Percentiles rank a stretch among this genome's conserved stretches.
These are phyloP conservation scores for Caenorhabditis japonica DNA, from an alignment of 2,888 invertebrate species.

Conservation along the genomic window DNA sequence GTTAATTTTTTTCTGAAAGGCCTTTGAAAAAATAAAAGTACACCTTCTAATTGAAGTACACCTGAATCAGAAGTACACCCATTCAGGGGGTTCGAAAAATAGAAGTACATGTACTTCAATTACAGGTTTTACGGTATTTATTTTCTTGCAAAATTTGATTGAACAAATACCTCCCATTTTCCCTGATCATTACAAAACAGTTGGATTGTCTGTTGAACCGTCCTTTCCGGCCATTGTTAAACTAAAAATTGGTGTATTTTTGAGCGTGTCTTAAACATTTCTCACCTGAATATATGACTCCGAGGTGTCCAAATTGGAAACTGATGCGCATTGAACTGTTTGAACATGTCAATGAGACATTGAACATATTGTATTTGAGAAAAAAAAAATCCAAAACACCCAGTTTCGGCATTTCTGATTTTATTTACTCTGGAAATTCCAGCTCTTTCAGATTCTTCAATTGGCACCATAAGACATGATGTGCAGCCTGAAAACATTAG, in stretches of 20 bases:
- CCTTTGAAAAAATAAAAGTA: too few species aligned
- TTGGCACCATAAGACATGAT: slow-evolving; percentile 34
- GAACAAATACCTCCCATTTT: slow-evolving; percentile 49
- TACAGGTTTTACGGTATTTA: too few species aligned
- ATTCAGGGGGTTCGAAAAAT: too few species aligned
- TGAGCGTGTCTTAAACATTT: too few species aligned
- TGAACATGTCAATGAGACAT: too few species aligned
- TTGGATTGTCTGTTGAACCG: slow-evolving; percentile 45
- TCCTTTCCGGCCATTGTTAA: slow-evolving; percentile 46
- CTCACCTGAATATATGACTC: slow-evolving; percentile 29
- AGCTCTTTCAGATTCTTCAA: slow-evolving; percentile 35
- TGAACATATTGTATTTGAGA: too few species aligned
- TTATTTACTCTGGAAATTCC: slow-evolving; percentile 35
- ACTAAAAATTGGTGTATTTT: slow-evolving; percentile 2
- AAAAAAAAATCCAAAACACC: too few species aligned
- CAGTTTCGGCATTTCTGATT: slow-evolving; percentile 22
- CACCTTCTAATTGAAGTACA: too few species aligned
- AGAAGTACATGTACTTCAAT: too few species aligned
- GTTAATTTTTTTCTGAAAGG: too few species aligned
- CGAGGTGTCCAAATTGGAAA: neutral
- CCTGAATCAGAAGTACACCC: too few species aligned
- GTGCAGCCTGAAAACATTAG: slow-evolving; percentile 43
- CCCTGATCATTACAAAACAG: slow-evolving; percentile 40
- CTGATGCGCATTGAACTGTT: slow-evolving; percentile 27
- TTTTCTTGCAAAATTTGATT: too few species aligned